Base-by-base conservation (phyloP, 1,140 invertebrate species). In the Ctenoplectra terminalis region DNA sequence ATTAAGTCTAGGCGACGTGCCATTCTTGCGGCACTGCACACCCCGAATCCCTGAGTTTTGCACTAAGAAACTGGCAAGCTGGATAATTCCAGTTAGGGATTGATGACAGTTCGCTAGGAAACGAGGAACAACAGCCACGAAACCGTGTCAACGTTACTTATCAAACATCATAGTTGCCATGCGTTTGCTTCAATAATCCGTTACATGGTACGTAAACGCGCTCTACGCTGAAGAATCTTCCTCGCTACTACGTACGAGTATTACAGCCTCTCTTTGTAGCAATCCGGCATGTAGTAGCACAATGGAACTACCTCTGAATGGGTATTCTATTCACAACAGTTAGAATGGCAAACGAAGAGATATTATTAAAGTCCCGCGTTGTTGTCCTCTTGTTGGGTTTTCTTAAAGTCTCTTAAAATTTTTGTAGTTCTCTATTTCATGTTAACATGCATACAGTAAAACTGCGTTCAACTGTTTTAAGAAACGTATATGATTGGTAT, bases 1-100 rank as follows among this genome's bases (percentile, higher is more conserved):
- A 77, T 86, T 85, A 82, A 77, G 52, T 82, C 54, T 46, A 26
- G 31, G 46, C 78, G 50, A 77, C 34, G 37, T 54, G 77, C 23
- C 29, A 40, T 37, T 29, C 67, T 84, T 23, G 64, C 43, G 26
- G 20, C 17, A 1, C 54, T n/a, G 31, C 20, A 43, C 40, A 52
- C 74, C 13, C n/a, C 15, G 48, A 23, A 58, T 72, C 20, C 54
- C 46, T 29, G 54, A 9, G 54, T 46, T 63, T 75, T 70, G 26
- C 50, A 6, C 54, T 64, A 76, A 75, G 56, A 84, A 84, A 84
- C 67, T 69, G 67, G 56, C 54, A 63, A 72, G 20, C 46, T 3
- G 52, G 48, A 60, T 75, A 75, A 83, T 85, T 61, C 29, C 54
- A 13, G 43, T n/a, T n/a, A n/a, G n/a, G n/a, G n/a, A n/a, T n/a